phyloP scores from a whole-genome alignment of 2,888 invertebrate genomes.

The Lacanobia oleracea region DNA sequence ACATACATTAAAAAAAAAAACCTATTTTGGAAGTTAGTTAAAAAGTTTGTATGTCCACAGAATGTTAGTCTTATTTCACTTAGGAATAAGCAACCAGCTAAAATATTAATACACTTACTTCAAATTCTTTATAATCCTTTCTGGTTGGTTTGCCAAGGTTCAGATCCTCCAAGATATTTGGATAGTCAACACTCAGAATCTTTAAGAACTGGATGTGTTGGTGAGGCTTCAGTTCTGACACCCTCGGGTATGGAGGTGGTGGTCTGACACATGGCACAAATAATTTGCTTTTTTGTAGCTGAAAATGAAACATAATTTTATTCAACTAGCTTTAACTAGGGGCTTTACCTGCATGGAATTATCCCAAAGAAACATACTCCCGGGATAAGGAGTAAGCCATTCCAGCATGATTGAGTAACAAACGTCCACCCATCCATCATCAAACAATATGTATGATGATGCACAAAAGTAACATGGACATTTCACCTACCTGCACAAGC shows the following conservation, averaged over 20 bases:
- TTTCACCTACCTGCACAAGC: too few species aligned
- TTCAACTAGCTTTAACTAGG: neutral
- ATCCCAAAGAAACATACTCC: too few species aligned
- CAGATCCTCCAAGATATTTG: slow-evolving; percentile 70
- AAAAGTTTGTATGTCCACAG: neutral
- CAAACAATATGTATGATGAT: too few species aligned
- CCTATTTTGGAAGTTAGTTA: too few species aligned
- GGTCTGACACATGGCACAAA: slow-evolving; percentile 75
- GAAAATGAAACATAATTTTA: slow-evolving; percentile 41
- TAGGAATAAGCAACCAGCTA: too few species aligned
- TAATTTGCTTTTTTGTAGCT: slow-evolving; percentile 61
- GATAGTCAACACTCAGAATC: slow-evolving; percentile 74
- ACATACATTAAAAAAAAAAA: too few species aligned
- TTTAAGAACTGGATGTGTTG: slow-evolving; percentile 80
- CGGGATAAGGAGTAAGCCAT: too few species aligned
- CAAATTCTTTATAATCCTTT: slow-evolving; percentile 73
- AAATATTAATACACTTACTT: slow-evolving; percentile 70
- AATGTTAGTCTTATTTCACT: too few species aligned
- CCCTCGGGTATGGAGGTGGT: slow-evolving; percentile 73
- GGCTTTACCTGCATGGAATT: too few species aligned
- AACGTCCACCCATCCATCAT: too few species aligned
- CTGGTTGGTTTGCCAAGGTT: slow-evolving; percentile 72
- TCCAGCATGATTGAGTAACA: too few species aligned
- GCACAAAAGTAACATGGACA: too few species aligned
- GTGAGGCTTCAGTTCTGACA: slow-evolving; percentile 72